A percentile compares a stretch with the other conserved stretches of the same genome.
Evolutionary conservation across 1,140 invertebrate species (phyloP).

Genomic region (Heliconius himera): DNA sequence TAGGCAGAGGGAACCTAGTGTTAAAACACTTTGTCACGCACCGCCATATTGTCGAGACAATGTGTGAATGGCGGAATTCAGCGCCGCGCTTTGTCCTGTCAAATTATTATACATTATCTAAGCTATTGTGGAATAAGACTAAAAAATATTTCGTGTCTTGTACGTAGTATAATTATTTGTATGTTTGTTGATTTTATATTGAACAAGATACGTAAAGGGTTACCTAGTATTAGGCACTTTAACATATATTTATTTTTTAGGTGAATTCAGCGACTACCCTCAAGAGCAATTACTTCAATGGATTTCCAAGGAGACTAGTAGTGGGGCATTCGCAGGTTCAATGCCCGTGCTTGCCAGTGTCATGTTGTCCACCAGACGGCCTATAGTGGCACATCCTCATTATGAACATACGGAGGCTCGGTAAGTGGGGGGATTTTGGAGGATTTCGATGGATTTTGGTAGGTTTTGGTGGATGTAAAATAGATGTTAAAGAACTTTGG

Average conservation of each 20-base stretch:
- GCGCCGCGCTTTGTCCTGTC: too few relatives aligned
- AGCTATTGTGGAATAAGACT: too few relatives aligned
- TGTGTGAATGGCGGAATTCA: too few relatives aligned
- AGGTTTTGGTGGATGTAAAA: not conserved
- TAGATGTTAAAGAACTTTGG: too few relatives aligned
- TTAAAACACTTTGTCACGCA: not conserved
- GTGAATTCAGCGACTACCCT: conserved; percentile 87
- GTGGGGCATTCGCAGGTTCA: conserved; percentile 89
- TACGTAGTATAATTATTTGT: too few relatives aligned
- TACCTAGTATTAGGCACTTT: not conserved
- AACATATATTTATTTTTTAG: conserved; percentile 59
- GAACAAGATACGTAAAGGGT: too few relatives aligned
- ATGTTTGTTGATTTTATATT: too few relatives aligned
- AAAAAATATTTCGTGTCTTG: too few relatives aligned
- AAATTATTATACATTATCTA: too few relatives aligned
- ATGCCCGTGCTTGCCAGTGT: conserved; percentile 93
- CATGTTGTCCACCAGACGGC: conserved; percentile 87
- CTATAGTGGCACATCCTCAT: conserved; percentile 93
- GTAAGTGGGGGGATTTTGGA: conserved; percentile 44
- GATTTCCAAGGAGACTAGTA: conserved; percentile 84
- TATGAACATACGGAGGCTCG: conserved; percentile 88
- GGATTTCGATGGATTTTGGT: not conserved
- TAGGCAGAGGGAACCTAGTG: not conserved
- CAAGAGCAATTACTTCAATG: conserved; percentile 90
- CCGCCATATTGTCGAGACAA: too few relatives aligned